Conservation (phyloP, 2,113 vertebrate species). For the Phrynosoma platyrhinos region DNA sequence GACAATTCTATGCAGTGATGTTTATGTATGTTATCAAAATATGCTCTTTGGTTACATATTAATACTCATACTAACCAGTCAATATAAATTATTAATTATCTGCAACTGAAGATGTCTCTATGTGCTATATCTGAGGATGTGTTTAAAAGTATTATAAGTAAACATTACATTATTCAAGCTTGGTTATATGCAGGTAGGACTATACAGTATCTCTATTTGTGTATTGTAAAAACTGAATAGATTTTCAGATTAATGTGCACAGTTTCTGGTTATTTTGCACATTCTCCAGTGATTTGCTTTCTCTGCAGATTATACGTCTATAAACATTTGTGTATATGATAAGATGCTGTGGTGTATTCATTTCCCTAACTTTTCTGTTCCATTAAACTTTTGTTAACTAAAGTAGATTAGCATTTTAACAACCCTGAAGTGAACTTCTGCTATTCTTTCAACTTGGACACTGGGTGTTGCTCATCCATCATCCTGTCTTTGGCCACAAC, state of each 20-base stretch:
- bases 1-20: background rate
- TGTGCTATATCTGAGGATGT: background rate
- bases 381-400: constrained; percentile 79
- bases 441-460: constrained; percentile 79
- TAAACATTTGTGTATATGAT: constrained; percentile 27
- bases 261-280: background rate
- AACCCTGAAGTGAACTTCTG: constrained; percentile 85
- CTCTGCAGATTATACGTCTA: background rate
- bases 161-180: background rate
- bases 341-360: constrained; percentile 59
- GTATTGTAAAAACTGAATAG: no score
- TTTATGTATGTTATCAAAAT: background rate
- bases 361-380: constrained; percentile 72
- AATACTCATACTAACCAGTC: background rate
- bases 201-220: background rate
- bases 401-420: constrained; percentile 87
- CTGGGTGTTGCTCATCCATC: constrained; percentile 83
- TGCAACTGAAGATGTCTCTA: no score
- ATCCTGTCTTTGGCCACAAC: constrained; percentile 86
- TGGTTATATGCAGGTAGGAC: no score
- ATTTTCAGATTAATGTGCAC: background rate
- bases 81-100: background rate
- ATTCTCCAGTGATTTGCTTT: background rate
- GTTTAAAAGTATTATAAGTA: background rate
- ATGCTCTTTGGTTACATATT: background rate